Conservation (phyloP, 1,140 invertebrate genomes). For the Zaprionus capensis region DNA sequence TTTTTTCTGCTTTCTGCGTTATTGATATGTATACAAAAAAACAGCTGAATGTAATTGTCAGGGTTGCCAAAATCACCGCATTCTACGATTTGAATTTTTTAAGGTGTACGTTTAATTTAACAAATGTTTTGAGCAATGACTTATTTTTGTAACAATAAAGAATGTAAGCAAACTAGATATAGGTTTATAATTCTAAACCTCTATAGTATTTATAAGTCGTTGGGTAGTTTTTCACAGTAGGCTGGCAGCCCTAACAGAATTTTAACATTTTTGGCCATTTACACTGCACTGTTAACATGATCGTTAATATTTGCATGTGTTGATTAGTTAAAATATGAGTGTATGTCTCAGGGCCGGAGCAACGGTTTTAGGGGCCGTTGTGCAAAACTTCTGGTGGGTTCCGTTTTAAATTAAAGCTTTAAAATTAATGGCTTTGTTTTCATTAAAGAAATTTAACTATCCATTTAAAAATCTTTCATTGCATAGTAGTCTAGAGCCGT, state of each 20-base stretch:
- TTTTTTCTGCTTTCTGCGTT: conserved; percentile 43
- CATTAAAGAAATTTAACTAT: too few relatives aligned
- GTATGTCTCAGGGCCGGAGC: too few relatives aligned
- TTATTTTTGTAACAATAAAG: not conserved
- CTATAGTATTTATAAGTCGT: not conserved
- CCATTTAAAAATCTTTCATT: too few relatives aligned
- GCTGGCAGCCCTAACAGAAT: conserved; percentile 14
- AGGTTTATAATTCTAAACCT: not conserved
- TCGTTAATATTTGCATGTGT: conserved; percentile 21
- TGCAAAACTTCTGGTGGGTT: too few relatives aligned
- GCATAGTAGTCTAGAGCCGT: too few relatives aligned
- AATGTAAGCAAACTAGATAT: not conserved
- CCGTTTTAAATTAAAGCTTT: too few relatives aligned
- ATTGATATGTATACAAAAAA: conserved; percentile 49
- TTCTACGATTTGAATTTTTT: not conserved
- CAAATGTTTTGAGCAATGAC: not conserved
- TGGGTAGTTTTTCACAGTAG: conserved; percentile 21
- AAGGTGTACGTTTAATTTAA: not conserved
- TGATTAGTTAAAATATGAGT: not conserved
- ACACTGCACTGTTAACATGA: conserved; percentile 29
- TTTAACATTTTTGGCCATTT: conserved; percentile 22
- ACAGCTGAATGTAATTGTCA: conserved; percentile 37
- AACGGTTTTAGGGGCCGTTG: too few relatives aligned
- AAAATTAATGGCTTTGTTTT: too few relatives aligned
- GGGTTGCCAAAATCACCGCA: conserved; percentile 23